Conservation (phyloP, 23 tunicate species). For the Oikopleura dioica region DNA sequence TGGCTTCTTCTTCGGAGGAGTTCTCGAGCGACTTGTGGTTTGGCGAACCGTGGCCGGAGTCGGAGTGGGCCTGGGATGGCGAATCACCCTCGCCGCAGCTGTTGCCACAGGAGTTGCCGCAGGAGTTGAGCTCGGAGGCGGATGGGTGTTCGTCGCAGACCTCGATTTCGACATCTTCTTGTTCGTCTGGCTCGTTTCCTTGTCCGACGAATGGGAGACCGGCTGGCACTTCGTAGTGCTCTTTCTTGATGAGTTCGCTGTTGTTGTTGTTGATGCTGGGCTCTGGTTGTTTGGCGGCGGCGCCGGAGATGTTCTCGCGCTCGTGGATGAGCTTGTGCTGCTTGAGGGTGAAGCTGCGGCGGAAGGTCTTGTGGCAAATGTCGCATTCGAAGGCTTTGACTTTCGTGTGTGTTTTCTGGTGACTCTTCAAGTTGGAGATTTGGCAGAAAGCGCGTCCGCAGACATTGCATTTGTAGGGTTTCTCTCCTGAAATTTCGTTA, state of each 20-base stretch:
- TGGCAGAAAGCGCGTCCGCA: slow-evolving; percentile 96
- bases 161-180: not conserved
- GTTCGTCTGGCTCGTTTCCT: not conserved
- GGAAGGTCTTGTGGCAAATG: slow-evolving; percentile 37
- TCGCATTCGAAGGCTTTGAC: slow-evolving; percentile 62
- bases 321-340: slow-evolving; percentile 52
- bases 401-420: slow-evolving; percentile 80
- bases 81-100: too few species aligned
- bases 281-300: not conserved
- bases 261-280: too few species aligned
- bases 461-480: slow-evolving; percentile 64
- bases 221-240: not conserved
- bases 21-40: not conserved
- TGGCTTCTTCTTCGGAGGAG: not conserved
- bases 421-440: slow-evolving; percentile 68
- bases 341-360: slow-evolving; percentile 70
- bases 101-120: not conserved
- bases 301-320: not conserved
- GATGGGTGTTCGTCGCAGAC: not conserved
- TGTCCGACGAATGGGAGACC: not conserved
- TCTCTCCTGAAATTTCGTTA: slow-evolving; percentile 33
- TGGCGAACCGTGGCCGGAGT: not conserved
- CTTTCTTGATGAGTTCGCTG: not conserved
- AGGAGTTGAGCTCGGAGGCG: not conserved
- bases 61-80: too few species aligned